These are phyloP conservation scores for Crenichthys baileyi DNA, from an alignment of 2,797 vertebrate species.

Conservation along the genomic window DNA sequence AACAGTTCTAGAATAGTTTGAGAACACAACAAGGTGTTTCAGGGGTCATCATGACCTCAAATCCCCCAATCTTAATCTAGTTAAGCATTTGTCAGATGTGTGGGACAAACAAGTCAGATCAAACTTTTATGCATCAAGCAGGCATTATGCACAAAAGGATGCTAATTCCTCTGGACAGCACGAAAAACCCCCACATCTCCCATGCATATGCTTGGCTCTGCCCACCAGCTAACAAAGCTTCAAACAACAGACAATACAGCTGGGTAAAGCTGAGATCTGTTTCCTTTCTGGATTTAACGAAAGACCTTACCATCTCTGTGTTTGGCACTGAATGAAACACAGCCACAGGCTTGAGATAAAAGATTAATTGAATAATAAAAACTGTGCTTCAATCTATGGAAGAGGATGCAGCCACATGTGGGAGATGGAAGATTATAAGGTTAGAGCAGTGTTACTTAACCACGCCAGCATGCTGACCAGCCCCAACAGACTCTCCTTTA, in stretches of 20 bases:
- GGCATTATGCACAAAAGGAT: constrained; percentile 47
- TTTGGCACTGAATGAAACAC: constrained; percentile 54
- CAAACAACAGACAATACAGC: constrained; percentile 44
- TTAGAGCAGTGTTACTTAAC: constrained; percentile 50
- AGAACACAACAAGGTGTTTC: not conserved
- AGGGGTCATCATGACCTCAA: not conserved
- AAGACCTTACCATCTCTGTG: constrained; percentile 43
- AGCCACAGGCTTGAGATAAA: constrained; percentile 65
- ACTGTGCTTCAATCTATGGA: constrained; percentile 47
- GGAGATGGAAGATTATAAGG: constrained; percentile 62
- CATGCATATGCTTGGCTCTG: constrained; percentile 40
- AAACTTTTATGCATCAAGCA: not conserved
- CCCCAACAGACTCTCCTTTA: not conserved
- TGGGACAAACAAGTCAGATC: not conserved
- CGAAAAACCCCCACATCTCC: constrained; percentile 23
- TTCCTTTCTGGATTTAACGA: constrained; percentile 27
- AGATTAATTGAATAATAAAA: constrained; percentile 76
- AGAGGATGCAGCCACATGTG: constrained; percentile 43
- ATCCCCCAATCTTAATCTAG: not conserved
- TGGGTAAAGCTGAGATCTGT: constrained; percentile 42
- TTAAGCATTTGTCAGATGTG: not conserved
- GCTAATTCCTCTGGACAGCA: constrained; percentile 54
- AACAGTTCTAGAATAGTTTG: not conserved
- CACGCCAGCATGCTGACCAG: constrained; percentile 4
- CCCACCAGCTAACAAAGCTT: constrained; percentile 26